Conservation (phyloP, 2,113 vertebrate genomes). For the Nerophis lumbriciformis region DNA sequence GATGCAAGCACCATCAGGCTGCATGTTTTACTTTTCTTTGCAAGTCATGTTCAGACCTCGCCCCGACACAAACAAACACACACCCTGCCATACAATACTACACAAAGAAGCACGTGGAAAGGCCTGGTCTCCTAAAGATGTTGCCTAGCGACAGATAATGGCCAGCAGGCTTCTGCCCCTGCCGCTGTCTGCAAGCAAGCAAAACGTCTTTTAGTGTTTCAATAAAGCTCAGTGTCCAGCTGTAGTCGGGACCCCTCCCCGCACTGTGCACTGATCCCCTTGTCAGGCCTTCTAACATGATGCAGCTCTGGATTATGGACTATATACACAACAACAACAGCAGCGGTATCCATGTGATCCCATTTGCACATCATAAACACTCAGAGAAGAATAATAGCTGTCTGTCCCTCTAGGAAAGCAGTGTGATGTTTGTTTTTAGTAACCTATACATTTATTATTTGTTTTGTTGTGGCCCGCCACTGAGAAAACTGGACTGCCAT, state of each 20-base stretch:
- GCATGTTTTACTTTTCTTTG: constrained; percentile 25
- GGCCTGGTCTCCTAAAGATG: constrained; percentile 49
- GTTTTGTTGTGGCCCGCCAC: too few species aligned
- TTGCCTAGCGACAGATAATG: constrained; percentile 71
- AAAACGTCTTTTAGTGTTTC: constrained; percentile 45
- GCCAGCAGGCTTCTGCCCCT: constrained; percentile 13
- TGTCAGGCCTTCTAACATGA: constrained; percentile 1
- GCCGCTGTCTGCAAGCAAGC: constrained; percentile 19
- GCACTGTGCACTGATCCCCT: constrained; percentile 13
- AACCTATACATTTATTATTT: too few species aligned
- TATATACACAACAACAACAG: constrained; percentile 26
- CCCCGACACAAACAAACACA: constrained; percentile 21
- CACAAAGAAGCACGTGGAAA: constrained; percentile 22
- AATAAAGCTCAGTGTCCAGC: constrained; percentile 22
- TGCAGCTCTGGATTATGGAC: constrained; percentile 11
- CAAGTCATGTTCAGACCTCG: constrained; percentile 26
- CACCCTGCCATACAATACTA: constrained; percentile 1
- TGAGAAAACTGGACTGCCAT: too few species aligned
- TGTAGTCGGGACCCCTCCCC: constrained; percentile 6
- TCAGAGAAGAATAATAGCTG: not conserved
- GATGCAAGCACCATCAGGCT: not conserved
- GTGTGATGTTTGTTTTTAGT: not conserved
- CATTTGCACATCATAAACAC: constrained; percentile 21
- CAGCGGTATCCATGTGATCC: constrained; percentile 1
- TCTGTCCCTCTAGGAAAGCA: not conserved